These are phyloP conservation scores for Carcharodon carcharias DNA, from an alignment of 2,797 vertebrate genomes.

Conservation along the genomic window DNA sequence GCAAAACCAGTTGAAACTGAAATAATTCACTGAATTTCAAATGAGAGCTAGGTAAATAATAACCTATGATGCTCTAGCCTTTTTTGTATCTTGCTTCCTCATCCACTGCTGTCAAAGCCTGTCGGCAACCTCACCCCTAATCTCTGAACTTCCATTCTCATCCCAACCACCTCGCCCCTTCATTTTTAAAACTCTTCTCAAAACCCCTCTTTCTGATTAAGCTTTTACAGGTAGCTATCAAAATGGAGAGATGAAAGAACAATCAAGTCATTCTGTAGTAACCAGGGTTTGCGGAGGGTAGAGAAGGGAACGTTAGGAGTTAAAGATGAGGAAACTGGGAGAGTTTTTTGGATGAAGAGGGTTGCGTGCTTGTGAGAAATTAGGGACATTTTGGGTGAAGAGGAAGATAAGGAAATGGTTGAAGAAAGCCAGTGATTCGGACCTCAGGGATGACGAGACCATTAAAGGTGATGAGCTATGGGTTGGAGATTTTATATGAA, in stretches of 20 bases:
- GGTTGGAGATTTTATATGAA: not conserved
- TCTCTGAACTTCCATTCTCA: not conserved
- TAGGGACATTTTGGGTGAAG: not conserved
- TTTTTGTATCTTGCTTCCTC: not conserved
- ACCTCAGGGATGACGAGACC: no score
- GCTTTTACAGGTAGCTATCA: not conserved
- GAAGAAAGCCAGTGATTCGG: no score
- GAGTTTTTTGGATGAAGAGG: not conserved
- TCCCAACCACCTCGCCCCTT: not conserved
- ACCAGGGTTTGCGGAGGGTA: not conserved
- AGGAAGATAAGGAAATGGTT: not conserved
- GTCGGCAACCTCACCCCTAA: no score
- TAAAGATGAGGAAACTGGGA: not conserved
- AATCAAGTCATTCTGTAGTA: not conserved
- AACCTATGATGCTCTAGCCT: not conserved
- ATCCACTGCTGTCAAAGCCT: not conserved
- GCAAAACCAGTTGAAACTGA: not conserved
- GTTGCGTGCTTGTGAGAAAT: not conserved
- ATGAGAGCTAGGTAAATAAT: not conserved
- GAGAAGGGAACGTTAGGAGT: not conserved
- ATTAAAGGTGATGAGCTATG: not conserved
- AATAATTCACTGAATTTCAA: not conserved
- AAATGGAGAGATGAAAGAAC: no score
- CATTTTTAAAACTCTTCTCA: not conserved
- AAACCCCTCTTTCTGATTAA: not conserved